Evolutionary conservation across 2,797 vertebrate species (phyloP).

Genomic region (Brachyrhaphis roseni): DNA sequence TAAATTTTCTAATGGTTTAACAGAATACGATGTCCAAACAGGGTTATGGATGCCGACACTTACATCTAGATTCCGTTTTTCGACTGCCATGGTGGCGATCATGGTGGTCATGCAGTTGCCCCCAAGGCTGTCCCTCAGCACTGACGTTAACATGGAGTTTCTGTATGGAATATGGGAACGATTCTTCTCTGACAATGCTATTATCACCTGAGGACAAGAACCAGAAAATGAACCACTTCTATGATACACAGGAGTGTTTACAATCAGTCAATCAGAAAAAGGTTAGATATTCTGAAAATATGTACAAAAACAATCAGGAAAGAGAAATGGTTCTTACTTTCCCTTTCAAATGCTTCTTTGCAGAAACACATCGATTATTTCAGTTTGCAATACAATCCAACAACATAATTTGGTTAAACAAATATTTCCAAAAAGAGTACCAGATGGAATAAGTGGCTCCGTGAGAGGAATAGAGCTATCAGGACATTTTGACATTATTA

Average conservation of each 20-base stretch:
- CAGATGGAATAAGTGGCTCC: not conserved
- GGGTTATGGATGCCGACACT: not conserved
- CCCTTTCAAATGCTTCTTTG: not conserved
- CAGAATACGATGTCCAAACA: not conserved
- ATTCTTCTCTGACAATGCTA: constrained; percentile 92
- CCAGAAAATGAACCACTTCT: not conserved
- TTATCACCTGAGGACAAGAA: constrained; percentile 87
- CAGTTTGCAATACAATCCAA: not conserved
- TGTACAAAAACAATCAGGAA: not conserved
- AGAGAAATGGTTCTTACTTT: not conserved
- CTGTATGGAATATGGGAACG: constrained; percentile 94
- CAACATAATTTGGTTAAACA: not conserved
- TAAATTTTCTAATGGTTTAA: not conserved
- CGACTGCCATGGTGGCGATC: constrained; percentile 91
- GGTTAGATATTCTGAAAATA: not conserved
- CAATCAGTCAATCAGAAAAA: not conserved
- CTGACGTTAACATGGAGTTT: constrained; percentile 98
- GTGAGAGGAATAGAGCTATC: not conserved
- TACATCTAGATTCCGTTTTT: constrained; percentile 91
- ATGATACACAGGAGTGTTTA: not conserved
- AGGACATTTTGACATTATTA: not conserved
- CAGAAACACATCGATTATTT: not conserved
- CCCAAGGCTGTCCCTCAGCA: constrained; percentile 94
- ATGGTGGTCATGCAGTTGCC: constrained; percentile 98
- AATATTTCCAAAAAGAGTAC: not conserved